These are phyloP conservation scores for Prenolepis imparis DNA, from an alignment of 2,888 invertebrate genomes.

Conservation along the genomic window DNA sequence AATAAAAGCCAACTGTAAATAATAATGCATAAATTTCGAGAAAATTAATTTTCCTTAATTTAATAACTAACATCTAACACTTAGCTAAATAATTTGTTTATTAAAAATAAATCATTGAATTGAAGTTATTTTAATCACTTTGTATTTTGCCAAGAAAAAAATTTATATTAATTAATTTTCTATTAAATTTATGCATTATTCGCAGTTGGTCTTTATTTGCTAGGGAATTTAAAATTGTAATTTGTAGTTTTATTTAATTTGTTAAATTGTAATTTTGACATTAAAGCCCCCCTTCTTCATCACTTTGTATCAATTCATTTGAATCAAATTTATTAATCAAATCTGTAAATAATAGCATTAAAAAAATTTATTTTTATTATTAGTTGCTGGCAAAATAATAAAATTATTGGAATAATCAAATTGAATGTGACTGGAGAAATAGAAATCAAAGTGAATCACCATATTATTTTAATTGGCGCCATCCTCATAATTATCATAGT, in stretches of 20 bases:
- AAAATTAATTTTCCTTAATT: neutral
- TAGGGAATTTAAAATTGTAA: neutral
- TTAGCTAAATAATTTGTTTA: no score
- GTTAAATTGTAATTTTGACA: no score
- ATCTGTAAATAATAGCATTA: neutral
- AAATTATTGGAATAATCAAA: constrained; percentile 89
- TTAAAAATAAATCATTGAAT: neutral
- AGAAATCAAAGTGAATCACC: constrained; percentile 86
- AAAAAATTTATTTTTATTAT: constrained; percentile 63
- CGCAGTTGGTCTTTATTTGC: neutral
- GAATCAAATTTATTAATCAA: neutral
- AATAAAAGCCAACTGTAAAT: neutral
- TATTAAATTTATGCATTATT: neutral
- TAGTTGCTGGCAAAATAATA: constrained; percentile 90
- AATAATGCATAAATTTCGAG: neutral
- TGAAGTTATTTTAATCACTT: neutral
- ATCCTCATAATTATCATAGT: constrained; percentile 85
- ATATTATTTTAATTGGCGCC: constrained; percentile 86
- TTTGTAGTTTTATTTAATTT: no score
- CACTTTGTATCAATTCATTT: neutral
- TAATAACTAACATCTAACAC: no score
- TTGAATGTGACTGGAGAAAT: constrained; percentile 87
- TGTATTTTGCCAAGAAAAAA: neutral
- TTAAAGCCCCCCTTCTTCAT: no score
- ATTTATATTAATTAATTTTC: neutral